These are phyloP conservation scores for Drosophila ambigua DNA, from an alignment of 1,140 invertebrate species.

Conservation along the genomic window DNA sequence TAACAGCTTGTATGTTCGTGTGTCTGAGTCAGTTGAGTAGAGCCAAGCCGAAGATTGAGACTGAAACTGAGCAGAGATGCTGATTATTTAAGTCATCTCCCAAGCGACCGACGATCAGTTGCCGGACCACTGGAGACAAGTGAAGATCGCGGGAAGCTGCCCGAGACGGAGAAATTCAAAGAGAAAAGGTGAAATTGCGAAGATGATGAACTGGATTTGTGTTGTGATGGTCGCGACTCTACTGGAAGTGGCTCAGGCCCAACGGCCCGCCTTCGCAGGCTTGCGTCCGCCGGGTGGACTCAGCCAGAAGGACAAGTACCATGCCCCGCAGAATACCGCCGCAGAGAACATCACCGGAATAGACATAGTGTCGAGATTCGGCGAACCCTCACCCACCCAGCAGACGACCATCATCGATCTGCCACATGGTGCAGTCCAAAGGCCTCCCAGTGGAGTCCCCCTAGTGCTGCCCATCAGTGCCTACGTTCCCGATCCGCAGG, in stretches of 20 bases:
- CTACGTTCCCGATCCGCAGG: slow-evolving; percentile 11
- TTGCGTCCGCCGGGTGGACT: slow-evolving; percentile 71
- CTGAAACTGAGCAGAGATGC: slow-evolving; percentile 33
- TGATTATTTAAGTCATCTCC: slow-evolving; percentile 67
- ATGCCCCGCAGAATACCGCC: slow-evolving; percentile 58
- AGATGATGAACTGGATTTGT: slow-evolving; percentile 45
- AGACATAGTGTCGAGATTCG: slow-evolving; percentile 65
- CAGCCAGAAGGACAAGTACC: slow-evolving; percentile 76
- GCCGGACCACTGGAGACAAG: slow-evolving; percentile 24
- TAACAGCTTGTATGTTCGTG: neutral
- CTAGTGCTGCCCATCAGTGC: slow-evolving; percentile 51
- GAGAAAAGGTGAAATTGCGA: slow-evolving; percentile 27
- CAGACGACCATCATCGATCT: slow-evolving; percentile 28
- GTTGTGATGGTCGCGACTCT: slow-evolving; percentile 30
- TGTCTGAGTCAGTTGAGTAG: slow-evolving; percentile 2
- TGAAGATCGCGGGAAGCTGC: neutral
- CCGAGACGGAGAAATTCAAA: slow-evolving; percentile 15
- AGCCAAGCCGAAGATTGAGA: slow-evolving; percentile 5
- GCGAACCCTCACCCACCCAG: slow-evolving; percentile 30
- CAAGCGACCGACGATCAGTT: slow-evolving; percentile 49
- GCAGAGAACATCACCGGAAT: slow-evolving; percentile 65
- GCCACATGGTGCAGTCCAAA: slow-evolving; percentile 62
- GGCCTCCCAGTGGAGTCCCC: slow-evolving; percentile 69
- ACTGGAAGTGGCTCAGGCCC: slow-evolving; percentile 48
- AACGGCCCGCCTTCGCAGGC: slow-evolving; percentile 77